These are phyloP conservation scores for Crossocerus cetratus DNA, from an alignment of 2,888 invertebrate species.

Conservation along the genomic window DNA sequence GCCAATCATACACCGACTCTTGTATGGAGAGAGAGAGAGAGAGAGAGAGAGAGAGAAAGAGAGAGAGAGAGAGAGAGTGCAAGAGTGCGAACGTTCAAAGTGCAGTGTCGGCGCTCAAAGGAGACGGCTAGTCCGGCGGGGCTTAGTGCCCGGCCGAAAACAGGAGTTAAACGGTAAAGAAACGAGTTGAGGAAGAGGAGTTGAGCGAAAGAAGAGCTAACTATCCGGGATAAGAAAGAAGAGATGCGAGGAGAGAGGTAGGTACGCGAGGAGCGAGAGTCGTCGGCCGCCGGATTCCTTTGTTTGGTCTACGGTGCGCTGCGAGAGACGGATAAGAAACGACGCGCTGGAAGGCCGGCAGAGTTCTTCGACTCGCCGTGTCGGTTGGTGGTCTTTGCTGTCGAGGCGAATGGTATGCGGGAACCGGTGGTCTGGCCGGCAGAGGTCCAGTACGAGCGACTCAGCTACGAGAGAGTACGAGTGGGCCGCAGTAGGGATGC, in stretches of 20 bases:
- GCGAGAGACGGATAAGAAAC: conserved; percentile 65
- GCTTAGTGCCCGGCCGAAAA: conserved; percentile 9
- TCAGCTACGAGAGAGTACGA: conserved; percentile 13
- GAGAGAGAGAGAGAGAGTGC: no score
- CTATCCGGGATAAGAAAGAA: not conserved
- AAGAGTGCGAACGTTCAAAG: no score
- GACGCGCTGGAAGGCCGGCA: conserved; percentile 59
- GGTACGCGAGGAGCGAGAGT: conserved; percentile 22
- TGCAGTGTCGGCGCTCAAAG: no score
- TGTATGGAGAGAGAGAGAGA: no score
- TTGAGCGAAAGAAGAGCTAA: conserved; percentile 3
- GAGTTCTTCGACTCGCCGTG: conserved; percentile 57
- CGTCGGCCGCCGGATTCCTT: conserved; percentile 58
- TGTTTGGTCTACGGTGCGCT: conserved; percentile 65
- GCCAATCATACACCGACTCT: no score
- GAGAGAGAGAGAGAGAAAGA: no score
- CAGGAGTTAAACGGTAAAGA: conserved; percentile 14
- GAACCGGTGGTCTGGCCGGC: conserved; percentile 40
- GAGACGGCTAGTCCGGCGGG: no score
- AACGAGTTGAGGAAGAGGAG: conserved; percentile 1
- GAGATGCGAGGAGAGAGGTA: not conserved
- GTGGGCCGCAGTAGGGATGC: conserved; percentile 22
- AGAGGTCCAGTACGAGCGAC: not conserved
- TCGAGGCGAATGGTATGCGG: conserved; percentile 56
- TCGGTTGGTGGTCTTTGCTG: conserved; percentile 60